phyloP scores from a whole-genome alignment of 1,140 invertebrate species.

The Nebria ingens region DNA sequence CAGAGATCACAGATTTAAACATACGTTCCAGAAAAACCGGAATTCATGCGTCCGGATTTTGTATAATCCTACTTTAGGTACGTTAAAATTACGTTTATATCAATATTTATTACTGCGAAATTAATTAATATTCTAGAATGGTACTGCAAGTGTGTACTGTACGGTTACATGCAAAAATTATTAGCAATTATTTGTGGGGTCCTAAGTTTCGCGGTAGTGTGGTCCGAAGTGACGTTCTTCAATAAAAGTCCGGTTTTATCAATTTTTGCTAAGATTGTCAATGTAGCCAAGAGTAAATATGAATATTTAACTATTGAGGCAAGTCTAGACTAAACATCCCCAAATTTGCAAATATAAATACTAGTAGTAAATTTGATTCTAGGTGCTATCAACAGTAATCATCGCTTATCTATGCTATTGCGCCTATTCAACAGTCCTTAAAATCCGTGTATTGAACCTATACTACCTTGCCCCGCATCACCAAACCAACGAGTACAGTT shows the following conservation, averaged over 20 bases:
- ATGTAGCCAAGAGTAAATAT: slow-evolving; percentile 66
- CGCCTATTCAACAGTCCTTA: slow-evolving; percentile 95
- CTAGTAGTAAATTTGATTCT: slow-evolving; percentile 27
- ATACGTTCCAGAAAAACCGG: slow-evolving; percentile 54
- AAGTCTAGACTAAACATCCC: slow-evolving; percentile 31
- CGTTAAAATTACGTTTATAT: slow-evolving; percentile 16
- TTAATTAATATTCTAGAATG: slow-evolving; percentile 56
- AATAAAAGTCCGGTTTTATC: slow-evolving; percentile 82
- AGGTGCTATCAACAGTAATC: slow-evolving; percentile 77
- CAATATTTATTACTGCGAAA: neutral
- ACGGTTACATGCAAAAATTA: slow-evolving; percentile 61
- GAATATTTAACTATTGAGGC: slow-evolving; percentile 95
- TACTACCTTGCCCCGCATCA: slow-evolving; percentile 96
- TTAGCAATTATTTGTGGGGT: slow-evolving; percentile 63
- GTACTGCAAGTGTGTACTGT: slow-evolving; percentile 87
- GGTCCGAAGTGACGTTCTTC: slow-evolving; percentile 99
- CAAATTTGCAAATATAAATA: slow-evolving; percentile 13
- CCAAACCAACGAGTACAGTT: slow-evolving; percentile 96
- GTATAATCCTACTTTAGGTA: slow-evolving; percentile 58
- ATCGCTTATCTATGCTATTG: slow-evolving; percentile 95
- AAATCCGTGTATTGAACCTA: slow-evolving; percentile 90
- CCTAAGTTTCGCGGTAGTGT: slow-evolving; percentile 85
- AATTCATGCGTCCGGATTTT: slow-evolving; percentile 44
- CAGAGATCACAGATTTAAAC: slow-evolving; percentile 64
- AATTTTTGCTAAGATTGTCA: slow-evolving; percentile 87